Evolutionary conservation across 2,888 invertebrate species (phyloP), one percentile per base, ranked within the genome.

Genomic region (Philereme vetulata): DNA sequence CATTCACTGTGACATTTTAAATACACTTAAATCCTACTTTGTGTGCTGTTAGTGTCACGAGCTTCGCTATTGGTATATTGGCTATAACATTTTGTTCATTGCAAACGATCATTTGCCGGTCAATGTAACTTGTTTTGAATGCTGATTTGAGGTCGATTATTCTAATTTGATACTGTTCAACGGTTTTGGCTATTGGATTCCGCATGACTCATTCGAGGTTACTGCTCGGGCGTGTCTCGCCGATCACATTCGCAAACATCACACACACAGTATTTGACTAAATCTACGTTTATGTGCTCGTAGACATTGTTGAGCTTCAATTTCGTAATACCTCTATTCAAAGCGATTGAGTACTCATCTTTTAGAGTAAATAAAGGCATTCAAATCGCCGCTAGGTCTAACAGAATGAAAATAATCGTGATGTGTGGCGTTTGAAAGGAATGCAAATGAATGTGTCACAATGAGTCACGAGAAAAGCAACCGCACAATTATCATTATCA

Each of bases 121-220:
- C 62, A 58, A 59, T 65, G 65, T 62, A 60, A 57, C 57, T 61
- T 62, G 66, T 57, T 66, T 63, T 66, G 64, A 67, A 70, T 70
- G 62, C 63, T 44, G 62, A 65, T 67, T 62, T 62, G 66, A 65
- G 60, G 67, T 62, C 62, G 70, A 64, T 72, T 73, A 72, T 77
- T 75, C 64, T 71, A 77, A 76, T 77, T 74, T 65, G 73, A 72
- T 75, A 67, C 68, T 73, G 77, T 72, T 77, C 75, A 81, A 83
- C 80, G 77, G 78, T 77, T 77, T 72, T 71, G 69, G 72, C 67
- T 72, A 76, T 85, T 79, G 76, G 78, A 76, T 75, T 74, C 73
- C 70, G 68, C 48, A 44, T 89, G 88, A 90, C 71, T 90, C 89
- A 89, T 60, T 73, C 72, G 82, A 78, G 85, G 84, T 84, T 82